Base-by-base conservation (phyloP, 2,888 invertebrate species). In the Julus scandinavius region DNA sequence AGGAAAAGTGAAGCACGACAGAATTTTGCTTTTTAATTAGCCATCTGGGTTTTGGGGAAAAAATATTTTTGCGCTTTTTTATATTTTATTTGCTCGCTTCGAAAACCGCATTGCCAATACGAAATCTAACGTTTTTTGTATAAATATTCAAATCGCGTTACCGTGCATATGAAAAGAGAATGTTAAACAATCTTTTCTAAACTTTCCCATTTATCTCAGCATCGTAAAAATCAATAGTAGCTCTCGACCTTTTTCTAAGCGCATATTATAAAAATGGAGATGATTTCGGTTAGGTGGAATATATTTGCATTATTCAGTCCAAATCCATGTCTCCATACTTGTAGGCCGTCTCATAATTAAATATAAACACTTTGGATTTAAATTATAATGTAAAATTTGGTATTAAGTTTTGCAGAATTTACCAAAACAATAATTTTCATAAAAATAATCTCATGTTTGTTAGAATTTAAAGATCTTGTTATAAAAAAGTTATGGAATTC, bases 71-170 rank as follows among this genome's bases (percentile, higher is more conserved):
- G 80, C 38, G 80, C 38, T 38, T 80, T 80, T 80, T 38, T 20
- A 38, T 72, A 20, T 80, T 80, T 80, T 80, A n/a, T 80, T 38
- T 29, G 80, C 38, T 80, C 13, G 38, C 80, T 38, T 80, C 13
- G 29, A 80, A 80, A 80, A 80, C 38, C 38, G 15, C 38, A 38
- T 4, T 80, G 80, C 80, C 80, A 38, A 80, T 80, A 38, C 29
- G 80, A 80, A 80, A 80, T 80, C 20, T 38, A 38, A 20, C 80
- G 38, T 80, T 80, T 80, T 45, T 80, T 80, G 29, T 80, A 80
- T 80, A 80, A 80, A 80, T 80, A 80, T 80, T 80, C 80, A 80
- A 80, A 80, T 80, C 80, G 80, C 80, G 80, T 80, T 80, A 80
- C 80, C 80, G 80, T 80, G 80, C 80, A 80, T 80, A 80, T 80